phyloP scores from a whole-genome alignment of 2,888 invertebrate species.

The Cosmopolites sordidus region DNA sequence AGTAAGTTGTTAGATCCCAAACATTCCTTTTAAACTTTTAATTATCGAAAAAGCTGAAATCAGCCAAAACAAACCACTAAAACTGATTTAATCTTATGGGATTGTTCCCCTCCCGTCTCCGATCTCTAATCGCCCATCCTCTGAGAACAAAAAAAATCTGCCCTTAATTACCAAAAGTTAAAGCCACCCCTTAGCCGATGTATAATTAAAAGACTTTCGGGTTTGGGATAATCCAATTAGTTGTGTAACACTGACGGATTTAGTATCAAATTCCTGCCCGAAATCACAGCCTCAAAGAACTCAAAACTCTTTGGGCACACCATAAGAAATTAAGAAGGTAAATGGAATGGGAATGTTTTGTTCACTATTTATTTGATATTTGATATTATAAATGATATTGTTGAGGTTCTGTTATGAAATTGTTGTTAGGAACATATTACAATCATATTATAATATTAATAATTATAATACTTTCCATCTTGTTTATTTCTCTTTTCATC shows the following conservation, averaged over 20 bases:
- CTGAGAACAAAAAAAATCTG: not conserved
- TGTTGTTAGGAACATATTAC: too few species aligned
- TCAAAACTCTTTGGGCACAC: too few species aligned
- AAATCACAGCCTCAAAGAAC: too few species aligned
- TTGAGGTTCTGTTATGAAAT: too few species aligned
- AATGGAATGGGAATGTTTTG: too few species aligned
- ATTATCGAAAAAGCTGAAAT: conserved; percentile 1
- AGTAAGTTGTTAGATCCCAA: too few species aligned
- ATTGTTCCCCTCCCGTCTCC: not conserved
- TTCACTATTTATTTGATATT: too few species aligned
- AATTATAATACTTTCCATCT: too few species aligned
- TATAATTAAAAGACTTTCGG: conserved; percentile 28
- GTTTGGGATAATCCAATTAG: conserved; percentile 25
- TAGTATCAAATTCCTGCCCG: conserved; percentile 17
- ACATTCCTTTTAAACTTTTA: not conserved
- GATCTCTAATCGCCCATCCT: conserved; percentile 3
- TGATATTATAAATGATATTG: too few species aligned
- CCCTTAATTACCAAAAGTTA: conserved; percentile 24
- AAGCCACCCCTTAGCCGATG: conserved; percentile 21
- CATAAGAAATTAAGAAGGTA: too few species aligned
- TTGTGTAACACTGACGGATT: conserved; percentile 23
- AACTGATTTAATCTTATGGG: conserved; percentile 6
- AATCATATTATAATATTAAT: too few species aligned
- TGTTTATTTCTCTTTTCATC: too few species aligned
- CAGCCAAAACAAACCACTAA: conserved; percentile 5